Evolutionary conservation across 2,888 invertebrate species (phyloP), one percentile per base, ranked within the genome.

Genomic region (Atethmia centrago): DNA sequence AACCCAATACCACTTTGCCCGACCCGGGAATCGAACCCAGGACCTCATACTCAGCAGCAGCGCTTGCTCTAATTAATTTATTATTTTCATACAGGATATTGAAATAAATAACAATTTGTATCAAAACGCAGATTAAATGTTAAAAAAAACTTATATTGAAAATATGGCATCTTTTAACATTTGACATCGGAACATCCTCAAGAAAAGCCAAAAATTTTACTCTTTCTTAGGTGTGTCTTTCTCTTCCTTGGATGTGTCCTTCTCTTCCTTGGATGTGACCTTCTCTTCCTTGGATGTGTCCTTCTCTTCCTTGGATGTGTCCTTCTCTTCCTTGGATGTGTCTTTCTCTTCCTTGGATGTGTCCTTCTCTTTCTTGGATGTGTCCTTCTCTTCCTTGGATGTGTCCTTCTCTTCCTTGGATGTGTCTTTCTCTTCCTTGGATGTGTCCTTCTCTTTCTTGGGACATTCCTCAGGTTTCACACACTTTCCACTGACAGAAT

Each of bases 381-480:
- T 2, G 1, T 31, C 53, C 10, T 45, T 63, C 25, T 71, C 65
- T 40, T 36, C 36, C 4, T 36, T 36, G 36, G 36, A 4, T 36
- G 36, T 36, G n/a, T n/a, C n/a, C n/a, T n/a, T n/a, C n/a, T n/a
- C n/a, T n/a, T n/a, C n/a, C n/a, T n/a, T n/a, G n/a, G n/a, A n/a
- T n/a, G n/a, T n/a, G n/a, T n/a, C n/a, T n/a, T n/a, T n/a, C 36
- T 70, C 65, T 47, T 88, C 84, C 72, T 90, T 85, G 9, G 93
- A 9, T 0, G 16, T 2, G 0, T 31, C 53, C 7, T 45, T 63
- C 25, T 71, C n/a, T 42, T 88, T 85, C 69, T 90, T 85, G 14
- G 93, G 85, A n/a, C 94, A 94, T 0, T 94, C 71, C 1, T 92
- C 90, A 0, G 90, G 64, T 0, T 71, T 64, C 0, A 94, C 91